Conservation (phyloP, 1,140 invertebrate genomes). For the Neoseiulus cucumeris region DNA sequence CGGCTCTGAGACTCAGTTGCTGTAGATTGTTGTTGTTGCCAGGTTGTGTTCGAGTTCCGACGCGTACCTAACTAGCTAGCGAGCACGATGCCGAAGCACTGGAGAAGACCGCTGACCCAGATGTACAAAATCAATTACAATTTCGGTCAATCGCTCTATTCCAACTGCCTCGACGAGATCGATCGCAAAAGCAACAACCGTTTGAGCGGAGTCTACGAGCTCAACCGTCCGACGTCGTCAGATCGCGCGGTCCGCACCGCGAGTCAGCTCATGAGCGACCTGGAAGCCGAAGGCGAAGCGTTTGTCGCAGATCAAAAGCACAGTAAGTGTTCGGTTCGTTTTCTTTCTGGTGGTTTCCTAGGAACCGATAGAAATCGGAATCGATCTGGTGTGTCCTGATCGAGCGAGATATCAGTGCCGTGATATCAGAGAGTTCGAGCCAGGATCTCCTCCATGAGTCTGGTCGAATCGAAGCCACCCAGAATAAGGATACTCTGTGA, state of each 20-base stretch:
- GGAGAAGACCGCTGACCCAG: conserved; percentile 5
- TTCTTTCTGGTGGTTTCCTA: no score
- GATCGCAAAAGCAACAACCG: conserved; percentile 10
- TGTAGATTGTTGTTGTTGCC: background rate
- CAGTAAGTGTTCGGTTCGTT: background rate
- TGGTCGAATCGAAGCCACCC: no score
- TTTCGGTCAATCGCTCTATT: background rate
- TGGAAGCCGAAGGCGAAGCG: background rate
- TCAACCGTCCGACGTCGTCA: background rate
- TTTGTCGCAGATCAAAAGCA: conserved; percentile 8
- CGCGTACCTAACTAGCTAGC: background rate
- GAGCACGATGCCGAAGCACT: background rate
- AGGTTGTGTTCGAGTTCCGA: background rate
- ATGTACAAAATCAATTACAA: conserved; percentile 10
- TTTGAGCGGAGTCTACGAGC: background rate
- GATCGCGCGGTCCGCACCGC: background rate
- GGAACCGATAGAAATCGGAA: no score
- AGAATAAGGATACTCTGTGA: no score
- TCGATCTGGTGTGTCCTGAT: no score
- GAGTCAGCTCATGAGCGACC: background rate
- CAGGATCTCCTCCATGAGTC: no score
- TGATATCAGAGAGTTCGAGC: no score
- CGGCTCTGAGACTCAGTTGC: background rate
- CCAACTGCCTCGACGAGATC: background rate
- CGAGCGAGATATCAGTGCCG: no score